Base-by-base conservation (phyloP, 2,888 invertebrate genomes). In the Asteroscopus sphinx region DNA sequence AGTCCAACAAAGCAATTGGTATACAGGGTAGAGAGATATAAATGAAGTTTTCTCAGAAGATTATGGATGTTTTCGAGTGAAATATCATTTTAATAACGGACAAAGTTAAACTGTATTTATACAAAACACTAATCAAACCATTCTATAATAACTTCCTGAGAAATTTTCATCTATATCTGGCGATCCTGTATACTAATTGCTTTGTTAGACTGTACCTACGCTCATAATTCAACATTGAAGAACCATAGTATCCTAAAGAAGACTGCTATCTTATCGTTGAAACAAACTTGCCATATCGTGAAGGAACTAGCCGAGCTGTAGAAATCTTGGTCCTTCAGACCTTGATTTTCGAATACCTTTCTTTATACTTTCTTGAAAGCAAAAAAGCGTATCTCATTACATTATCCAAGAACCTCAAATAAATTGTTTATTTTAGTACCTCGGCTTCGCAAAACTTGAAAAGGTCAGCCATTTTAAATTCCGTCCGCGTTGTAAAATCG, bases 401-500 rank as follows among this genome's bases (percentile, higher is more conserved):
- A 17, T 28, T 36, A n/a, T 32, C 15, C 7, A 13, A 17, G 15
- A 30, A 36, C 25, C 3, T 15, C 16, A 13, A 26, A 63, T 40
- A 45, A 64, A 69, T 28, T 37, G 25, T 32, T 15, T n/a, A 12
- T 26, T 40, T 48, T 44, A 25, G 16, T 37, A 35, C 36, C 9
- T 39, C 28, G 12, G 9, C 39, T 39, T 35, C 35, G 39, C 39
- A 17, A 28, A 64, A 40, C 13, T 42, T 58, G 39, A 25, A 56
- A 62, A 66, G 59, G 70, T 62, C 71, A 60, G 30, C n/a, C 41
- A 40, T 69, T 73, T 68, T 37, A 51, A 54, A 59, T 51, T 71
- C 55, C 26, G 41, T 48, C n/a, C 48, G 37, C 56, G 41, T 64
- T 64, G 40, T 45, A 39, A 48, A 40, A 52, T 30, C 33, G 45